Conservation (phyloP, 2,113 vertebrate species). For the Marmota monax region DNA sequence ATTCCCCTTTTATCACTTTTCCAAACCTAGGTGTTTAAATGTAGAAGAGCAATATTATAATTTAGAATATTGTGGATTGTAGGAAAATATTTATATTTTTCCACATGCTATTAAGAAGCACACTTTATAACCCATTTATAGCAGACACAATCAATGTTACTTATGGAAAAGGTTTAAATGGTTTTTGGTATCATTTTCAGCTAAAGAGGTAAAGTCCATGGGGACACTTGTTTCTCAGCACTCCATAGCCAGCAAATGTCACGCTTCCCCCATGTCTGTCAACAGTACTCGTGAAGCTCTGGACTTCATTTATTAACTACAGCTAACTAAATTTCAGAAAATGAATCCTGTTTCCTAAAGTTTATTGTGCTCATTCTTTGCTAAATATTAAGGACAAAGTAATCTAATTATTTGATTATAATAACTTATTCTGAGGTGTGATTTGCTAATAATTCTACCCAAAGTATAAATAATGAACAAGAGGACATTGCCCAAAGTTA, state of each 20-base stretch:
- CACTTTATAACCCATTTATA: background rate
- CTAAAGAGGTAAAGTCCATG: background rate
- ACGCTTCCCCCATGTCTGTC: accelerated
- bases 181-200: background rate
- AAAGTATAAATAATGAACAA: background rate
- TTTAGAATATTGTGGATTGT: background rate
- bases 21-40: background rate
- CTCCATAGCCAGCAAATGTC: accelerated
- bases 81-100: background rate
- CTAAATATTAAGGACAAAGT: background rate
- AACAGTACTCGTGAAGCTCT: background rate
- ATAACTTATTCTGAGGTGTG: background rate
- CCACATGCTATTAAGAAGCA: background rate
- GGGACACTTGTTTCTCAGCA: background rate
- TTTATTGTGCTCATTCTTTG: background rate
- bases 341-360: background rate
- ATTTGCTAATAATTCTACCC: background rate
- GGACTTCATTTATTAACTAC: background rate
- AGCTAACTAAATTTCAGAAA: background rate
- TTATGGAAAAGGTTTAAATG: background rate
- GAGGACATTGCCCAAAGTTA: background rate
- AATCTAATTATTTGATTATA: background rate
- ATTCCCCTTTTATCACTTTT: background rate
- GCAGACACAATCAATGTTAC: background rate
- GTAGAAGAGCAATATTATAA: background rate